Evolutionary conservation across 2,113 vertebrate genomes (phyloP).

Genomic region (Aptenodytes forsteri): DNA sequence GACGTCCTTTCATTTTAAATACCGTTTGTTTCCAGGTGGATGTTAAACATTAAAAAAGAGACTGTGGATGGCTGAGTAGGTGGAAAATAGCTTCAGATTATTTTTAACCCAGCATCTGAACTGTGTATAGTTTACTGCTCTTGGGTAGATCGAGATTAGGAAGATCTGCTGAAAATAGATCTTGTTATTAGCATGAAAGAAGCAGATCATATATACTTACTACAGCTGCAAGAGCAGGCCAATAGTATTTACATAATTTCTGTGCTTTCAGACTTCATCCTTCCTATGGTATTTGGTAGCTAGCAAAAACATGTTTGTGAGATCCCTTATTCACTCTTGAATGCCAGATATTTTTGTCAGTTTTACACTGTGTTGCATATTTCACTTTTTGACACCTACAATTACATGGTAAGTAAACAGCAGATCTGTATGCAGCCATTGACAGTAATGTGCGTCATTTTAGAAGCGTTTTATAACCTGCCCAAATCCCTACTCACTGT

Average conservation of each 20-base stretch:
- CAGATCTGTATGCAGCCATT: neutral
- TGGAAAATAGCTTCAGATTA: neutral
- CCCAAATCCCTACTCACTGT: neutral
- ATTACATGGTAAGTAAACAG: neutral
- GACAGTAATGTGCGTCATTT: neutral
- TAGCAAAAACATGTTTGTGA: neutral
- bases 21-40: neutral
- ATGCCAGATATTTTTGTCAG: neutral
- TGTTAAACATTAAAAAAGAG: neutral
- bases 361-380: neutral
- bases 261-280: neutral
- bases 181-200: neutral
- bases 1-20: slow-evolving; percentile 41
- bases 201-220: neutral
- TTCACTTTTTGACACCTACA: slow-evolving; percentile 9
- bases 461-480: neutral
- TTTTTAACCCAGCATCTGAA: neutral
- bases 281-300: neutral
- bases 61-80: neutral
- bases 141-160: neutral
- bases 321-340: neutral
- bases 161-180: neutral
- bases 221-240: neutral
- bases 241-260: neutral
- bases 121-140: neutral